Evolutionary conservation across 2,888 invertebrate species (phyloP).

Genomic region (Palloptera scutellata): DNA sequence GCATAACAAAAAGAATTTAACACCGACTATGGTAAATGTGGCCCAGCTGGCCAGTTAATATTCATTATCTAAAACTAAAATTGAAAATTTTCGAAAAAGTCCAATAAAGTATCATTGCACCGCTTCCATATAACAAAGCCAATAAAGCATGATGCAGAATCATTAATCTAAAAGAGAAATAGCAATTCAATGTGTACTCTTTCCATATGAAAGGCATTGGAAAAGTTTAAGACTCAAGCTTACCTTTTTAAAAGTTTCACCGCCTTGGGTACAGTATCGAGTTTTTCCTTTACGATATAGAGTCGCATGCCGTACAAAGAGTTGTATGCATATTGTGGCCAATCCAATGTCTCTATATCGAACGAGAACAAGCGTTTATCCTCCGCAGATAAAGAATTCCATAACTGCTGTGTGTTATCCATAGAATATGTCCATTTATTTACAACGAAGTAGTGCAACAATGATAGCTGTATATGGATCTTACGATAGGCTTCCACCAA

Average conservation of each 20-base stretch:
- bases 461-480: constrained; percentile 78
- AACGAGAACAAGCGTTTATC: constrained; percentile 73
- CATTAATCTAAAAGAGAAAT: constrained; percentile 43
- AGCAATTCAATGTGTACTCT: constrained; percentile 1
- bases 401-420: constrained; percentile 66
- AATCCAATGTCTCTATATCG: constrained; percentile 74
- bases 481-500: constrained; percentile 80
- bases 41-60: too few species aligned
- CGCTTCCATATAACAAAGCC: constrained; percentile 42
- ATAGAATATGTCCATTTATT: constrained; percentile 77
- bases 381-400: constrained; percentile 57
- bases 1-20: too few species aligned
- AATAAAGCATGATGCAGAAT: constrained; percentile 50
- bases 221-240: constrained; percentile 25
- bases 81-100: constrained; percentile 25
- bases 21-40: too few species aligned
- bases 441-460: constrained; percentile 78
- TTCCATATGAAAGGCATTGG: neutral
- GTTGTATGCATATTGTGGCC: constrained; percentile 65
- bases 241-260: constrained; percentile 70
- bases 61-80: too few species aligned
- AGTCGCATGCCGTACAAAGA: constrained; percentile 78
- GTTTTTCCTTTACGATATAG: constrained; percentile 80
- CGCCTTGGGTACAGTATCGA: constrained; percentile 73
- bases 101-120: constrained; percentile 38